Evolutionary conservation across 2,888 invertebrate genomes (phyloP).

Genomic region (Phengaris alcon): DNA sequence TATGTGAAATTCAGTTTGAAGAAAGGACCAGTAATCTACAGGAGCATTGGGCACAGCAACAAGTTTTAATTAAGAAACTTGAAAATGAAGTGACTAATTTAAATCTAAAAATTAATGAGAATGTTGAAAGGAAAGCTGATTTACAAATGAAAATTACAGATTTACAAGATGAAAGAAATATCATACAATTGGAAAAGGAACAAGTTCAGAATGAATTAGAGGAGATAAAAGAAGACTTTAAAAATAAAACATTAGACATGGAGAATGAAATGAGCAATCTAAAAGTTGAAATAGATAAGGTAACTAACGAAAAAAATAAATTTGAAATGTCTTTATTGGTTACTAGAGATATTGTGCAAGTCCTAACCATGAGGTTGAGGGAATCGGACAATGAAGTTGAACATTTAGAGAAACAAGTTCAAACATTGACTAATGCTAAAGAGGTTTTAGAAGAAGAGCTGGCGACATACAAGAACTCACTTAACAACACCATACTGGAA

Average conservation of each 20-base stretch:
- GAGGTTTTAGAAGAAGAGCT: conserved; percentile 62
- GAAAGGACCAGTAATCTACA: conserved; percentile 63
- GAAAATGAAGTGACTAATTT: conserved; percentile 62
- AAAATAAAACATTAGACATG: conserved; percentile 59
- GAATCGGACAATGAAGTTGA: conserved; percentile 81
- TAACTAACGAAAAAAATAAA: conserved; percentile 73
- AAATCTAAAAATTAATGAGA: conserved; percentile 51
- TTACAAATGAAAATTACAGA: conserved; percentile 56
- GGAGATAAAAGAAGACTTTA: conserved; percentile 59
- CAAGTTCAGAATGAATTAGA: conserved; percentile 52
- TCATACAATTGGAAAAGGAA: conserved; percentile 51
- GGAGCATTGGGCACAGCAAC: conserved; percentile 60
- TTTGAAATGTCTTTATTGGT: conserved; percentile 81
- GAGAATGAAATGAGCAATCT: conserved; percentile 69
- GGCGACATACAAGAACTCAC: conserved; percentile 54
- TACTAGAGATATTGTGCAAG: conserved; percentile 79
- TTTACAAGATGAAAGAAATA: conserved; percentile 56
- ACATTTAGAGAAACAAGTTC: conserved; percentile 68
- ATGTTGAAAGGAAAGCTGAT: conserved; percentile 55
- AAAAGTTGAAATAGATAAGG: conserved; percentile 65
- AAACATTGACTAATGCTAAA: conserved; percentile 55
- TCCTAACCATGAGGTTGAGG: conserved; percentile 76
- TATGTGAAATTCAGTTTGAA: conserved; percentile 75
- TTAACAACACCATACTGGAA: conserved; percentile 62
- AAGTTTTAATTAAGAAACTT: conserved; percentile 54